Percentiles rank a stretch among this genome's conserved stretches.
Evolutionary conservation across 2,113 vertebrate genomes (phyloP).

Genomic region (Strix aluco): DNA sequence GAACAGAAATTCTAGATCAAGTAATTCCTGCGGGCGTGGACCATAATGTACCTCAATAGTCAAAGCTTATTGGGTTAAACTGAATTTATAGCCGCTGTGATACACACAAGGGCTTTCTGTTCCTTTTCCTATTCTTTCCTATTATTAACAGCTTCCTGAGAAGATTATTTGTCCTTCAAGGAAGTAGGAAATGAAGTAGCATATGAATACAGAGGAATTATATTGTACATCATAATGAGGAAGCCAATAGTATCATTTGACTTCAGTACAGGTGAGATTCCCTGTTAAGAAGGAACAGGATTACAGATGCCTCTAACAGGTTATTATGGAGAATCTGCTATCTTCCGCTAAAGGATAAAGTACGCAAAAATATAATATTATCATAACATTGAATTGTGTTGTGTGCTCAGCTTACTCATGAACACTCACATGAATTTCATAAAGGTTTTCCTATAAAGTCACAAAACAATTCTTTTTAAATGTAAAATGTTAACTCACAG

Average conservation of each 20-base stretch:
- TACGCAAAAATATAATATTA: background rate
- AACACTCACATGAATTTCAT: background rate
- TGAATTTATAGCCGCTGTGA: background rate
- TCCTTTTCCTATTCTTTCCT: background rate
- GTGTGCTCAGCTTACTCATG: background rate
- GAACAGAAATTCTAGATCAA: background rate
- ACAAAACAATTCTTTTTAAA: background rate
- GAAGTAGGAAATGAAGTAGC: slow-evolving; percentile 15
- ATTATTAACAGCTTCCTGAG: background rate
- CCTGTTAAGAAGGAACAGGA: background rate
- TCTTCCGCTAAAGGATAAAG: background rate
- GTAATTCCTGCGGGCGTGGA: background rate
- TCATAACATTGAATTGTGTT: background rate
- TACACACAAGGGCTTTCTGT: background rate
- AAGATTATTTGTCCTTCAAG: background rate
- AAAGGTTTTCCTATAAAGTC: background rate
- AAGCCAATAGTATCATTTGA: background rate
- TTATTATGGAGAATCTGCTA: background rate
- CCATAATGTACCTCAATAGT: background rate
- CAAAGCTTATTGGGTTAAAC: background rate
- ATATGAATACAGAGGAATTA: background rate
- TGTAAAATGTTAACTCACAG: background rate
- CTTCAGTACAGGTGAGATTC: background rate
- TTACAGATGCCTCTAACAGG: background rate
- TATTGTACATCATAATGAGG: background rate